Evolutionary conservation across 2,888 invertebrate genomes (phyloP).

Genomic region (Drosophila maculinotata): DNA sequence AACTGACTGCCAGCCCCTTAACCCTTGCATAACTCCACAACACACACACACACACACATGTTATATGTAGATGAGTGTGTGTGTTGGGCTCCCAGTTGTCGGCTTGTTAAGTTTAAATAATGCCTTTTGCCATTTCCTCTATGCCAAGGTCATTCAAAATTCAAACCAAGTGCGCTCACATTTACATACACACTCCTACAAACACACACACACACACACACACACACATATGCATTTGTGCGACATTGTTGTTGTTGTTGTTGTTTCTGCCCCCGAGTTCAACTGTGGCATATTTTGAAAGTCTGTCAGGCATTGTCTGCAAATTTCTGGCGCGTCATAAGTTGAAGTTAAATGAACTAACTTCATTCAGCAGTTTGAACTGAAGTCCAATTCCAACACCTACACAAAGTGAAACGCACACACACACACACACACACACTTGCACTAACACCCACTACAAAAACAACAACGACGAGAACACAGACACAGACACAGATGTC

Average conservation of each 20-base stretch:
- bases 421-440: conserved; percentile 13
- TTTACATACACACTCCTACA: conserved; percentile 39
- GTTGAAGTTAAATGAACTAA: conserved; percentile 78
- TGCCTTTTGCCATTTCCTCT: conserved; percentile 80
- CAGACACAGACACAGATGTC: conserved; percentile 66
- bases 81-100: conserved; percentile 58
- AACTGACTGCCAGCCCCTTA: conserved; percentile 25
- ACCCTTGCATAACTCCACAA: conserved; percentile 28
- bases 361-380: conserved; percentile 65
- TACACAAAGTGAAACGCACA: conserved; percentile 33
- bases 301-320: conserved; percentile 73
- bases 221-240: no score
- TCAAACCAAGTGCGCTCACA: conserved; percentile 80
- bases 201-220: conserved; percentile 22
- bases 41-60: conserved; percentile 12
- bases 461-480: conserved; percentile 10
- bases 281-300: conserved; percentile 65
- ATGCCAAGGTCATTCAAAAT: conserved; percentile 85
- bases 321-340: conserved; percentile 77
- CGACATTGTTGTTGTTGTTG: conserved; percentile 28
- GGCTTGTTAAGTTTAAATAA: conserved; percentile 80
- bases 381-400: conserved; percentile 57
- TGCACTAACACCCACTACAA: conserved; percentile 1
- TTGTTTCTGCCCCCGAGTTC: conserved; percentile 53
- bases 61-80: conserved; percentile 20